phyloP scores from a whole-genome alignment of 2,888 invertebrate genomes.

The Beris morrisii region DNA sequence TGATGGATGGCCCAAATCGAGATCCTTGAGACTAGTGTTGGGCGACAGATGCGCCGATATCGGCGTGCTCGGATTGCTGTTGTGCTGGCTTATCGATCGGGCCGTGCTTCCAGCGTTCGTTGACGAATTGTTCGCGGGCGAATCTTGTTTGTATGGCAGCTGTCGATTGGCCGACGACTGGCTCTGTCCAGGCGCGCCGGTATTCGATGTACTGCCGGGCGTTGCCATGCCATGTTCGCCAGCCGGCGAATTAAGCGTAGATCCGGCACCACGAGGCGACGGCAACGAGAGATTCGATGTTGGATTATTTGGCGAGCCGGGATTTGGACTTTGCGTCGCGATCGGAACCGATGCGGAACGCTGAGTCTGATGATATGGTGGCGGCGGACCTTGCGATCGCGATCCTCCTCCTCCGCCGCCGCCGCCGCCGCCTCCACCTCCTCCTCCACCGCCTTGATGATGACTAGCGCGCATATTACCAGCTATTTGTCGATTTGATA shows the following conservation, averaged over 20 bases:
- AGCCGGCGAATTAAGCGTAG: conserved; percentile 70
- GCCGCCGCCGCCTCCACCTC: conserved; percentile 38
- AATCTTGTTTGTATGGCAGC: conserved; percentile 63
- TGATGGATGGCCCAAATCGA: conserved; percentile 43
- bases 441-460: conserved; percentile 34
- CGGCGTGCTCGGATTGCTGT: conserved; percentile 73
- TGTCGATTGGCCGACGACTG: conserved; percentile 35
- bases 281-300: conserved; percentile 72
- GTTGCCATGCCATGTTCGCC: conserved; percentile 58
- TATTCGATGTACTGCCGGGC: conserved; percentile 39
- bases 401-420: conserved; percentile 44
- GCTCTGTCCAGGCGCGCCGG: conserved; percentile 2
- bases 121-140: conserved; percentile 55
- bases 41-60: conserved; percentile 66
- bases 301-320: conserved; percentile 71
- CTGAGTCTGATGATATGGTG: conserved; percentile 74
- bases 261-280: conserved; percentile 66
- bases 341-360: conserved; percentile 74
- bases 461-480: background rate
- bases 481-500: conserved; percentile 31
- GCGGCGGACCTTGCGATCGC: conserved; percentile 73
- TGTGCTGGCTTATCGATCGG: conserved; percentile 58
- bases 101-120: conserved; percentile 43
- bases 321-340: conserved; percentile 73
- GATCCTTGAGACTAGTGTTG: conserved; percentile 56